These are phyloP conservation scores for Atherinosoma microstoma DNA, from an alignment of 2,797 vertebrate species.

Conservation along the genomic window DNA sequence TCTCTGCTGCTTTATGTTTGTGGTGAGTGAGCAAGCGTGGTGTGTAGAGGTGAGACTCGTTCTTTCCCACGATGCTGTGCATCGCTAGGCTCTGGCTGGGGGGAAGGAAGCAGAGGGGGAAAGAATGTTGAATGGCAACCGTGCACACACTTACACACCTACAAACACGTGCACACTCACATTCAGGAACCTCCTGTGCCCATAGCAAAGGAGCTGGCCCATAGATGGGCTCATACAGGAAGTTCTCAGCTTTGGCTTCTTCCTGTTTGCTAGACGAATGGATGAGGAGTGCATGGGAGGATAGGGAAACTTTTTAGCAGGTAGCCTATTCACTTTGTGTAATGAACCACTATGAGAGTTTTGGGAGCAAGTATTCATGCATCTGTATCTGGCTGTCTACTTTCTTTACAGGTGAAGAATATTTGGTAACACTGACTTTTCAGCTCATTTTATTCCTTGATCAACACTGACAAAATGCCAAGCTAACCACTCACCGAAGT, in stretches of 20 bases:
- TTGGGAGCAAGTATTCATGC: constrained; percentile 9
- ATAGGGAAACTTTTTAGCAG: constrained; percentile 58
- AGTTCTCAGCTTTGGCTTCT: constrained; percentile 82
- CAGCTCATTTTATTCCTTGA: constrained; percentile 13
- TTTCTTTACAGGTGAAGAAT: neutral
- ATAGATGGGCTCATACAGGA: constrained; percentile 80
- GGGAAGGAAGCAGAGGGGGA: constrained; percentile 79
- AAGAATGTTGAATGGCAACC: constrained; percentile 63
- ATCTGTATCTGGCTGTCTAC: neutral
- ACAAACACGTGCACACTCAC: constrained; percentile 27
- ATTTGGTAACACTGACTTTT: constrained; percentile 17
- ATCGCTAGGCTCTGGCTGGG: constrained; percentile 54
- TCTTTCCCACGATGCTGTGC: constrained; percentile 84
- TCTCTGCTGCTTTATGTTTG: constrained; percentile 52
- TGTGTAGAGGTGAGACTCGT: constrained; percentile 62
- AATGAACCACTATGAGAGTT: constrained; percentile 40
- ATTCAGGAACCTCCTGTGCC: constrained; percentile 59
- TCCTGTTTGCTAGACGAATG: constrained; percentile 81
- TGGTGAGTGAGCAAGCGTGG: constrained; percentile 50
- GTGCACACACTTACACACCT: constrained; percentile 32
- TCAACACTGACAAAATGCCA: neutral
- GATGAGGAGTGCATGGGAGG: constrained; percentile 70
- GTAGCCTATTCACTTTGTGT: constrained; percentile 46
- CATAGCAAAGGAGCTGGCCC: constrained; percentile 54
- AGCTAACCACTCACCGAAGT: neutral